These are phyloP conservation scores for Venustoraphidia nigricollis DNA, from an alignment of 2,888 invertebrate genomes.

Conservation along the genomic window DNA sequence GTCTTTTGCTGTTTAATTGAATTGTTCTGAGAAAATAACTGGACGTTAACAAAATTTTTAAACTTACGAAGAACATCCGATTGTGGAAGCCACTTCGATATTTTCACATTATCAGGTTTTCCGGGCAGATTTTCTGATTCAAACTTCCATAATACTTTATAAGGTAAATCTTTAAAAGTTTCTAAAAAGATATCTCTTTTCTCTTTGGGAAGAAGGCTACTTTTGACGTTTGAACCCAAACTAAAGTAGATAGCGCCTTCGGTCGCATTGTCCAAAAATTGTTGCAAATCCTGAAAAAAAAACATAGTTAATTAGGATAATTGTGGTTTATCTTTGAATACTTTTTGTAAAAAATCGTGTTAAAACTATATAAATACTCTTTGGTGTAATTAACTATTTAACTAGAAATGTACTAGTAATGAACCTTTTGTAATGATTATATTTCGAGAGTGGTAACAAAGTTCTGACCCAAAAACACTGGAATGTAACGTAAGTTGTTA, in stretches of 20 bases:
- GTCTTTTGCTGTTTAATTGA: background rate
- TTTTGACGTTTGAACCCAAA: slow-evolving; percentile 20
- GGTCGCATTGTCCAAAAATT: slow-evolving; percentile 16
- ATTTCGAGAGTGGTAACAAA: too few species aligned
- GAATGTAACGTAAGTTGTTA: too few species aligned
- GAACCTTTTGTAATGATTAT: too few species aligned
- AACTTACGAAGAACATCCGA: slow-evolving; percentile 1
- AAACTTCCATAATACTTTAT: slow-evolving; percentile 21
- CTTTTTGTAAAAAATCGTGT: too few species aligned
- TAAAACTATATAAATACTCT: too few species aligned
- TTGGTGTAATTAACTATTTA: too few species aligned
- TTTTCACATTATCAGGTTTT: slow-evolving; percentile 16
- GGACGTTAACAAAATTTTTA: too few species aligned
- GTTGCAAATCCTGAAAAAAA: slow-evolving; percentile 15
- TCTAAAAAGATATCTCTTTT: slow-evolving; percentile 15
- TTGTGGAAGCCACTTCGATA: slow-evolving; percentile 4
- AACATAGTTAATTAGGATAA: background rate
- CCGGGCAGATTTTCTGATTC: slow-evolving; percentile 15
- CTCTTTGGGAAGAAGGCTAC: slow-evolving; percentile 13
- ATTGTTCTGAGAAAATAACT: too few species aligned
- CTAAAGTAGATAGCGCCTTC: slow-evolving; percentile 21
- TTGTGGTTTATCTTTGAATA: too few species aligned
- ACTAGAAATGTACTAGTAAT: too few species aligned
- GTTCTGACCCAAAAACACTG: too few species aligned
- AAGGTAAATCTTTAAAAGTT: slow-evolving; percentile 17